A percentile compares a stretch with the other conserved stretches of the same genome.
phyloP scores from a whole-genome alignment of 2,113 vertebrate species.

The Papio anubis region DNA sequence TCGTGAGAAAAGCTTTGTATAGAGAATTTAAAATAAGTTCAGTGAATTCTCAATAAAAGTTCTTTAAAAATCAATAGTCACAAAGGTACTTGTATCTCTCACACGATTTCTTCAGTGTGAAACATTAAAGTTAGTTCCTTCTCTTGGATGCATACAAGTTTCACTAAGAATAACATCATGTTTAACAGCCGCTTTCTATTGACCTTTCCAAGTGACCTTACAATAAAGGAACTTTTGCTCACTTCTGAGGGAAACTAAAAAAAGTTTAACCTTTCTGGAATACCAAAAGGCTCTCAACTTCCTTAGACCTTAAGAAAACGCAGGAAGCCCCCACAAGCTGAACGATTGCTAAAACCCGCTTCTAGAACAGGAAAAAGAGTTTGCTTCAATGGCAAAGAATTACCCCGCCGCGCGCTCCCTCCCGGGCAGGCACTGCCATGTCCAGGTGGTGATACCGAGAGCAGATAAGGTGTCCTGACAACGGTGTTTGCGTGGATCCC shows the following conservation, averaged over 20 bases:
- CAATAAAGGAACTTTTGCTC: conserved; percentile 19
- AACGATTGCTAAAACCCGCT: not conserved
- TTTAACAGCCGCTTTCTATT: not conserved
- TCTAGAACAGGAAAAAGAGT: conserved; percentile 53
- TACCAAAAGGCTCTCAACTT: not conserved
- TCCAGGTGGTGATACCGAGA: conserved; percentile 23
- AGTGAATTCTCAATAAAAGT: conserved; percentile 24
- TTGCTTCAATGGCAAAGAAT: not conserved
- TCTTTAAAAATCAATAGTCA: conserved; percentile 45
- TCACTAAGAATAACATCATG: not conserved
- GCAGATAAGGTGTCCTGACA: conserved; percentile 48
- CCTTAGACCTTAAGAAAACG: conserved; percentile 11
- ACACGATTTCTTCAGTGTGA: not conserved
- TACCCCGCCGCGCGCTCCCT: conserved; percentile 4
- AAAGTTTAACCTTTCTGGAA: not conserved
- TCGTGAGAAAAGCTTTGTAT: not conserved
- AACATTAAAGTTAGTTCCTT: not conserved
- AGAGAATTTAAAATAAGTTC: conserved; percentile 37
- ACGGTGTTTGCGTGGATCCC: not conserved
- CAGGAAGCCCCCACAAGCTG: not conserved
- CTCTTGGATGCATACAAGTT: not conserved
- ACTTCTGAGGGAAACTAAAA: not conserved
- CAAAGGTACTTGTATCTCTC: conserved; percentile 8
- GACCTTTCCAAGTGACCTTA: conserved; percentile 62
- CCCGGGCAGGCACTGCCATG: not conserved